Evolutionary conservation across 2,888 invertebrate genomes (phyloP), one percentile per base, ranked within the genome.

Genomic region (Papilio elwesi): DNA sequence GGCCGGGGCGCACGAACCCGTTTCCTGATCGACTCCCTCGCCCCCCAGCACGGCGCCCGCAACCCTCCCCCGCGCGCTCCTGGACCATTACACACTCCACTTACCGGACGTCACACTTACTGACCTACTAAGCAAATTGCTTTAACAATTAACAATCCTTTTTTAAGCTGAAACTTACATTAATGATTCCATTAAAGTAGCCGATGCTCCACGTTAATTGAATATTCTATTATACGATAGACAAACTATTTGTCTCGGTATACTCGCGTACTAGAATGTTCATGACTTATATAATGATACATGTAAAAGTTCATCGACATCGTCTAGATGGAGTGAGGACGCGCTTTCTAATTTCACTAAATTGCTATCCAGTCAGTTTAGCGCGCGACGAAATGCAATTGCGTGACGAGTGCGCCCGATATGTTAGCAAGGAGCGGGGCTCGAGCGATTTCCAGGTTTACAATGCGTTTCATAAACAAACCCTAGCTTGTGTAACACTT

Each of bases 261-360:
- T 13, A 43, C n/a, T 48, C 62, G 48, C 38, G 16, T 51, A 51
- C 66, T 66, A 63, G 52, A 57, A 69, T 65, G 69, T 65, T 65
- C 59, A 69, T 57, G 26, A 68, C 38, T 73, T 73, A 62, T 16
- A 52, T 65, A 73, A 73, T 59, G 47, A 55, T 59, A 73, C 74
- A 75, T 67, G 76, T 64, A 70, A 78, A 78, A 81, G 90, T 87
- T 92, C 91, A 81, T 83, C 85, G 92, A 91, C 93, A 86, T 80
- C 74, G 78, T 75, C 77, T 81, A 82, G 83, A 83, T 82, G 81
- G 81, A 85, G 84, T 86, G 83, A 84, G 86, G 84, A 86, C 84
- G 80, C 85, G 90, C 93, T 93, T 93, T 93, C 93, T 93, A 93
- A n/a, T n/a, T n/a, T n/a, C n/a, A n/a, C n/a, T n/a, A 92, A 93